Percentiles rank a stretch among this genome's conserved stretches.
phyloP scores from a whole-genome alignment of 2,797 vertebrate genomes.

The Enteromius argenteus region DNA sequence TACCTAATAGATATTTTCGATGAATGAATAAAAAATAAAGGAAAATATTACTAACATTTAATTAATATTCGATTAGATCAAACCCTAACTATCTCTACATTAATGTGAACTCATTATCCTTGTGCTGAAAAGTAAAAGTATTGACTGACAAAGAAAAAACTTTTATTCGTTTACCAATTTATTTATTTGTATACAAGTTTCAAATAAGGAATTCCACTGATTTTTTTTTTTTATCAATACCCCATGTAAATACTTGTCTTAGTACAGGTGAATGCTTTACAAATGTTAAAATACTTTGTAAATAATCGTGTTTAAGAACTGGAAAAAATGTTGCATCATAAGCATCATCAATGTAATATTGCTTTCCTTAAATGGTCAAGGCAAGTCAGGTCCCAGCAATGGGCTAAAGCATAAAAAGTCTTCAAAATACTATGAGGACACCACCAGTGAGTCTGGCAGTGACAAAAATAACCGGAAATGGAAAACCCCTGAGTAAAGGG shows the following conservation, averaged over 20 bases:
- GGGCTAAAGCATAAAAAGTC: conserved; percentile 46
- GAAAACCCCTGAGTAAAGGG: conserved; percentile 49
- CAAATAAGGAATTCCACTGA: conserved; percentile 66
- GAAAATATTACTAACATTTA: no score
- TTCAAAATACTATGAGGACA: conserved; percentile 56
- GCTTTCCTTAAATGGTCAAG: conserved; percentile 64
- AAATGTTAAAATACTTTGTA: conserved; percentile 59
- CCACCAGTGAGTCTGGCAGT: conserved; percentile 67
- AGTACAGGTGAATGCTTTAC: conserved; percentile 58
- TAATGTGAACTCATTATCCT: background rate
- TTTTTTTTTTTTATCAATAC: conserved; percentile 39
- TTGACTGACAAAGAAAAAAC: conserved; percentile 4
- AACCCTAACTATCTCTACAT: no score
- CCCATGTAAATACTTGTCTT: conserved; percentile 51
- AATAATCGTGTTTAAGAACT: conserved; percentile 49
- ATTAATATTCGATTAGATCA: background rate
- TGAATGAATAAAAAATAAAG: background rate
- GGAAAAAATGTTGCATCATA: conserved; percentile 33
- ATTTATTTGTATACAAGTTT: conserved; percentile 74
- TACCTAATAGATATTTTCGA: background rate
- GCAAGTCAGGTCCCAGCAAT: conserved; percentile 58
- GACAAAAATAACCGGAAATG: conserved; percentile 57
- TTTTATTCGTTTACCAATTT: conserved; percentile 58
- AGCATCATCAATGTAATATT: conserved; percentile 57
- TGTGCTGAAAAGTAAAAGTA: background rate